Conservation (phyloP, 2,113 vertebrate genomes). For the Cacatua alba region DNA sequence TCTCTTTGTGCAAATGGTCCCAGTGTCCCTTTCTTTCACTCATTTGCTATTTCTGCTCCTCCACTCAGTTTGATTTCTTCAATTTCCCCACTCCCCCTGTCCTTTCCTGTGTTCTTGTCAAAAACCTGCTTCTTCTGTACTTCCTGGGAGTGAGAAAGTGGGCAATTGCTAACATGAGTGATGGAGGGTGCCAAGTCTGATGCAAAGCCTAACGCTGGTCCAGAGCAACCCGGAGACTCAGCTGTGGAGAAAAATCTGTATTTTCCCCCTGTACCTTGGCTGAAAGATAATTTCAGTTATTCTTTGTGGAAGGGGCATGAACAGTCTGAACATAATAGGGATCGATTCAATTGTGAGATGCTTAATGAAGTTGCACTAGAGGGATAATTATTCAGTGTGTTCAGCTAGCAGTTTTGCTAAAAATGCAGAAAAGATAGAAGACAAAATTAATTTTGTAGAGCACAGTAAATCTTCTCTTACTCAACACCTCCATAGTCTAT, state of each 20-base stretch:
- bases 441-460: constrained; percentile 42
- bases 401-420: constrained; percentile 9
- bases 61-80: background rate
- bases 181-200: background rate
- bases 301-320: background rate
- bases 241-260: background rate
- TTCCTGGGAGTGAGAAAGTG: background rate
- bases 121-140: background rate
- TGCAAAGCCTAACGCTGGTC: background rate
- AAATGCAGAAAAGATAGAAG: constrained; percentile 22
- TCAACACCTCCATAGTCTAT: constrained; percentile 49
- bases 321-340: background rate
- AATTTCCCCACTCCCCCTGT: background rate
- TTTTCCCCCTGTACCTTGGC: background rate
- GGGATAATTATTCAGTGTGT: background rate
- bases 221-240: background rate
- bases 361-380: background rate
- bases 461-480: constrained; percentile 32
- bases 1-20: background rate
- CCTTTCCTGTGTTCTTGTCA: background rate
- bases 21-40: background rate
- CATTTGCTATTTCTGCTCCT: background rate
- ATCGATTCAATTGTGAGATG: background rate
- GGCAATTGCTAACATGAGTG: background rate
- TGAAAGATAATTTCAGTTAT: background rate